Evolutionary conservation across 2,888 invertebrate genomes (phyloP).

Genomic region (Rhogogaster chlorosoma): DNA sequence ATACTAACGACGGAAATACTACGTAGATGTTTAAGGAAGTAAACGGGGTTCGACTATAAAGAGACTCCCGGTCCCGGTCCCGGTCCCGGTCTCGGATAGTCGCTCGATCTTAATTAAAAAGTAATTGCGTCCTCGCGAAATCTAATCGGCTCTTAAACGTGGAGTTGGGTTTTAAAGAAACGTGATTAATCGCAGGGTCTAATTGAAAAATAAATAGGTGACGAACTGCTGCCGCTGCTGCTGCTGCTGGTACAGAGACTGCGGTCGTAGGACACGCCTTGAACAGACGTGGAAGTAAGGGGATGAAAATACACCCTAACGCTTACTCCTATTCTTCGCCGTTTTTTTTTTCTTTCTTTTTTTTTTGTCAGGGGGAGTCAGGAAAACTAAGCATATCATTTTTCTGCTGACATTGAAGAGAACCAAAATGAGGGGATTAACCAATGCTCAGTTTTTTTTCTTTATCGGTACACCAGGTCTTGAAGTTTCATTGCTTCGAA

Average conservation of each 20-base stretch:
- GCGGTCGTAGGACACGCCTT: neutral
- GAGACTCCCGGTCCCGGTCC: neutral
- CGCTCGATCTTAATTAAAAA: constrained; percentile 51
- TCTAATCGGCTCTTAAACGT: constrained; percentile 48
- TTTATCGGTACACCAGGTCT: neutral
- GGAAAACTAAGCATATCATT: neutral
- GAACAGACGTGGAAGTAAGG: neutral
- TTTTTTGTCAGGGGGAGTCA: neutral
- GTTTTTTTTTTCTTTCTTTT: neutral
- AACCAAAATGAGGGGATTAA: neutral
- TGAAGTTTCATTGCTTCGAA: neutral
- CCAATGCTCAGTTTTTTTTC: neutral
- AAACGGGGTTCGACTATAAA: constrained; percentile 8
- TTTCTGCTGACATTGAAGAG: neutral
- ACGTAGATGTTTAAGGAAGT: neutral
- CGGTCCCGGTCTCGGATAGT: constrained; percentile 22
- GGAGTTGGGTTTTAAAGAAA: constrained; percentile 51
- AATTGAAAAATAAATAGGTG: constrained; percentile 48
- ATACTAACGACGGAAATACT: neutral
- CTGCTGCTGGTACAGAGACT: constrained; percentile 10
- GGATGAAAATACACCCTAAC: neutral
- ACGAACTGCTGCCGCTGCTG: constrained; percentile 8
- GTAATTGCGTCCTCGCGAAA: constrained; percentile 49
- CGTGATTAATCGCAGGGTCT: constrained; percentile 21
- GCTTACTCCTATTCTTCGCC: neutral